Evolutionary conservation across 2,888 invertebrate genomes (phyloP), one percentile per base, ranked within the genome.

Genomic region (Drosophila stalkeri): DNA sequence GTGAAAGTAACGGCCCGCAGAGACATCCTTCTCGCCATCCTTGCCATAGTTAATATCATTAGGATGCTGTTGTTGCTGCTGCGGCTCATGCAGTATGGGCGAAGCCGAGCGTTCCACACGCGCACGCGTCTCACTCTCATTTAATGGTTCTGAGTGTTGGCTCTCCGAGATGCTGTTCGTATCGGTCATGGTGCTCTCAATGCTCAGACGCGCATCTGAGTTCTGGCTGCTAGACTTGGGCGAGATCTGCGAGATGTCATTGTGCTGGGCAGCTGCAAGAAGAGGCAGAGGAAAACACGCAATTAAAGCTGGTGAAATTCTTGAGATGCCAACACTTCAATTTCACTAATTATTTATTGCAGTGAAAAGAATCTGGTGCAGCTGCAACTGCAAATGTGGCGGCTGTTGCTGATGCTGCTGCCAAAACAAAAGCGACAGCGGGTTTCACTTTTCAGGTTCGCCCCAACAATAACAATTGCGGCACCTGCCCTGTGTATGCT

Each of bases 241-340:
- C 77, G 96, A 96, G 69, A 96, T 94, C 91, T 96, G 96, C 3
- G 96, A 95, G 93, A 96, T 95, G 62, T 56, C 82, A 60, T 89
- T 71, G 43, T 89, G 88, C 27, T 83, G 78, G 27, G 81, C 87
- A 56, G 76, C 91, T 91, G 76, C 11, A 84, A 79, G 39, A 1
- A 39, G 12, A 51, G n/a, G 23, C 54, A 52, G 11, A 41, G 11
- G 43, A 51, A 44, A 23, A 16, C 2, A 1, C 2, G n/a, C n/a
- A 43, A 39, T 39, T 55, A 67, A 64, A 67, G 47, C 46, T 47
- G 51, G 51, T 60, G 59, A 74, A 73, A 74, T 72, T 75, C 66
- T 70, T 43, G 54, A 57, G 6, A 64, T 61, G 49, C 39, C 56
- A 44, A 37, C 52, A 55, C 49, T 68, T 75, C 49, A 73, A 73